A percentile compares a stretch with the other conserved stretches of the same genome.
Conservation (phyloP, 2,797 vertebrate genomes). For the Coregonus ussuriensis region DNA sequence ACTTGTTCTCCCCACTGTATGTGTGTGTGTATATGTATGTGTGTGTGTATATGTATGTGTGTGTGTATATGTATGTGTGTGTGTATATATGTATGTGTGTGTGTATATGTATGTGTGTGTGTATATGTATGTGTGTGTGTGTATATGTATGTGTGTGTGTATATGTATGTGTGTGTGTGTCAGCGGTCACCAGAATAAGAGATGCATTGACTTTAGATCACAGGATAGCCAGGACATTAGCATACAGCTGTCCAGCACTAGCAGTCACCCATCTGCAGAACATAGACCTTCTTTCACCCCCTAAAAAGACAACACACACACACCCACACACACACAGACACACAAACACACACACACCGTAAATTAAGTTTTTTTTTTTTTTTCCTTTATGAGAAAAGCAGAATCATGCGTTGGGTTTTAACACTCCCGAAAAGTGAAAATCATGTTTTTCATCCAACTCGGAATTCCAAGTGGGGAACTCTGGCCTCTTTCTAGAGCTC, state of each 20-base stretch:
- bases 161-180: background rate
- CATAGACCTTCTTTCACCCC: slow-evolving; percentile 33
- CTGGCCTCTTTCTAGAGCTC: too few relatives aligned
- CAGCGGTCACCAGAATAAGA: slow-evolving; percentile 57
- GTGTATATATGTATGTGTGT: background rate
- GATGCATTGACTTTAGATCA: slow-evolving; percentile 64
- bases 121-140: background rate
- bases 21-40: background rate
- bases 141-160: background rate
- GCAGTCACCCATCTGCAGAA: slow-evolving; percentile 57
- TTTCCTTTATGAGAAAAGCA: too few relatives aligned
- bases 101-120: background rate
- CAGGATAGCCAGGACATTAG: slow-evolving; percentile 58
- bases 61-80: too few relatives aligned
- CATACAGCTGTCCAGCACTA: slow-evolving; percentile 70
- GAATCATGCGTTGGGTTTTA: too few relatives aligned
- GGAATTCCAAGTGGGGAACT: too few relatives aligned
- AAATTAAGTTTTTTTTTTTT: too few relatives aligned
- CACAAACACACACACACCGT: too few relatives aligned
- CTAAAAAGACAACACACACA: slow-evolving; percentile 45
- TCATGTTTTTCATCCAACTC: too few relatives aligned
- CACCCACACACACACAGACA: slow-evolving; percentile 10
- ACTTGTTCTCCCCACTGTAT: too few relatives aligned
- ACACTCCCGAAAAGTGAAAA: too few relatives aligned
- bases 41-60: background rate